Conservation (phyloP, 2,113 vertebrate genomes). For the Anthoscopus minutus region DNA sequence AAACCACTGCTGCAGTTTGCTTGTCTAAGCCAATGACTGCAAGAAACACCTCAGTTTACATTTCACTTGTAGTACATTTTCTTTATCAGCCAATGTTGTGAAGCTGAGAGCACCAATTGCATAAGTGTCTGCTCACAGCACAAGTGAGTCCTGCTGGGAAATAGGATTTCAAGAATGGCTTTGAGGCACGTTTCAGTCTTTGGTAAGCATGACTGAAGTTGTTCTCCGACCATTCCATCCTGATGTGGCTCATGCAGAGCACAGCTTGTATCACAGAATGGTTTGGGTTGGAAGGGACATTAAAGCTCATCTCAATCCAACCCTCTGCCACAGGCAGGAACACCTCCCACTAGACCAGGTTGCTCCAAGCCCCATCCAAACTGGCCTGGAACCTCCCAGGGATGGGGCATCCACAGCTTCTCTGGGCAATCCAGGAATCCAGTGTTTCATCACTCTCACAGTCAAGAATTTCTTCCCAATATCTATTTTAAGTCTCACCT, state of each 20-base stretch:
- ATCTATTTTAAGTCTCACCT: background rate
- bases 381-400: background rate
- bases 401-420: background rate
- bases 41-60: background rate
- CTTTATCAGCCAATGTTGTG: background rate
- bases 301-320: background rate
- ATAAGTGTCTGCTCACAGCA: background rate
- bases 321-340: background rate
- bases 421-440: background rate
- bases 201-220: background rate
- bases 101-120: background rate
- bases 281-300: background rate
- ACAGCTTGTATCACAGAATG: background rate
- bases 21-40: background rate
- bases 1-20: background rate
- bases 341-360: background rate
- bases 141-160: background rate
- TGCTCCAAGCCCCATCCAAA: background rate
- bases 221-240: background rate
- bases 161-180: background rate
- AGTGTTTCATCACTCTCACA: background rate
- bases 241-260: background rate
- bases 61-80: background rate
- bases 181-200: background rate
- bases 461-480: background rate